phyloP scores from a whole-genome alignment of 1,140 invertebrate genomes.

The Pemphigus obesinymphae region DNA sequence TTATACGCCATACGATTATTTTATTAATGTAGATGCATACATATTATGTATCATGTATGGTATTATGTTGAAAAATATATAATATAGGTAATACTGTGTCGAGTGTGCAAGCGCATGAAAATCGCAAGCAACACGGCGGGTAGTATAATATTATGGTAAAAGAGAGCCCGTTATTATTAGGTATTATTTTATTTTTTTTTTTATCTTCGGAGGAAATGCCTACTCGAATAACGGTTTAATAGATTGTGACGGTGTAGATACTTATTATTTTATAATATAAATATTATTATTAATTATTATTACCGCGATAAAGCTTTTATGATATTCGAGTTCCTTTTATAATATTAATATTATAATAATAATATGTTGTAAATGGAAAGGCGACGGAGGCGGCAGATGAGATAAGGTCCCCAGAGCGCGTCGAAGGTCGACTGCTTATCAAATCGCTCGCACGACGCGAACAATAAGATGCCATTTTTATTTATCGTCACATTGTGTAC shows the following conservation, averaged over 20 bases:
- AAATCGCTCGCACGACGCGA: conserved; percentile 1
- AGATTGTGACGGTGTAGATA: not conserved
- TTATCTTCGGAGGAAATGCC: conserved; percentile 33
- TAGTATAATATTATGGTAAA: too few relatives aligned
- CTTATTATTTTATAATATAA: not conserved
- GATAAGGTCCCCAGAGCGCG: not conserved
- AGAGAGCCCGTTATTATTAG: not conserved
- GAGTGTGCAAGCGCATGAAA: not conserved
- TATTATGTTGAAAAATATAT: not conserved
- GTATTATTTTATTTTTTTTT: not conserved
- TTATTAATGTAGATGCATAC: too few relatives aligned
- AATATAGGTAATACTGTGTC: not conserved
- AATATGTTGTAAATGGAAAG: not conserved
- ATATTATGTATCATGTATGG: too few relatives aligned
- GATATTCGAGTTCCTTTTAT: not conserved
- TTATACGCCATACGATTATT: not conserved
- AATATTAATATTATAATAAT: too few relatives aligned
- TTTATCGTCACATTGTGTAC: conserved; percentile 26
- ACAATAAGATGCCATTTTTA: conserved; percentile 37
- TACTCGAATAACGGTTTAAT: conserved; percentile 33
- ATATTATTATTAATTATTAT: not conserved
- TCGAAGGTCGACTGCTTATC: conserved; percentile 25
- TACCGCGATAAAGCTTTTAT: not conserved
- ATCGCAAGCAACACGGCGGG: not conserved
- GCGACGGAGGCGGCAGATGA: conserved; percentile 7